Conservation (phyloP, 2,113 vertebrate genomes). For the Megalops atlanticus region DNA sequence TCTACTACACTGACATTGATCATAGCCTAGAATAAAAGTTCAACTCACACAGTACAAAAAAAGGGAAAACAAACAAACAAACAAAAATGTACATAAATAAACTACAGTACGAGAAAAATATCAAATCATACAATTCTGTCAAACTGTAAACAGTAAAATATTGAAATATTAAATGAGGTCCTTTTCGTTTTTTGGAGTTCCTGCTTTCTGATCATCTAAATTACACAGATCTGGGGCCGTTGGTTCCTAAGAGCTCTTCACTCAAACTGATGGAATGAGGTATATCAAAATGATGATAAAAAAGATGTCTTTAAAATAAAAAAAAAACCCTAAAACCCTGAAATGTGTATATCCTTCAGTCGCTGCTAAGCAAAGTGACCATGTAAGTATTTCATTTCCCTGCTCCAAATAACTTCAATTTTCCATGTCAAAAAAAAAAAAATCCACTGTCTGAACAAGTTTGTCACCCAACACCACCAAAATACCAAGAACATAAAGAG, state of each 20-base stretch:
- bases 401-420: slow-evolving; percentile 9
- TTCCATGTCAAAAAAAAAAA: background rate
- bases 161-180: slow-evolving; percentile 94
- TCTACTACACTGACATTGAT: slow-evolving; percentile 93
- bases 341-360: slow-evolving; percentile 31
- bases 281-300: slow-evolving; percentile 67
- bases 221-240: slow-evolving; percentile 51
- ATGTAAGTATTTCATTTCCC: slow-evolving; percentile 37
- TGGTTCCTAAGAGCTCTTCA: slow-evolving; percentile 32
- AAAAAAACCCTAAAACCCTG: slow-evolving; percentile 23
- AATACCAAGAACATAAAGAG: background rate
- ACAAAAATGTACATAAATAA: slow-evolving; percentile 89
- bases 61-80: no score
- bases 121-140: slow-evolving; percentile 96
- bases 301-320: slow-evolving; percentile 36
- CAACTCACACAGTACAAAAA: slow-evolving; percentile 93
- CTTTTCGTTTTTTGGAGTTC: slow-evolving; percentile 87
- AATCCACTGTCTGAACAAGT: slow-evolving; percentile 12
- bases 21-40: slow-evolving; percentile 86
- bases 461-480: slow-evolving; percentile 13
- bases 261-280: slow-evolving; percentile 69
- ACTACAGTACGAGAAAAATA: slow-evolving; percentile 97
- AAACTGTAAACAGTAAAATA: slow-evolving; percentile 99
- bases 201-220: slow-evolving; percentile 74
- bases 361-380: slow-evolving; percentile 31